Base-by-base conservation (phyloP, 37 sponge, comb jelly and placozoan species). In the Eunapius fragilis region DNA sequence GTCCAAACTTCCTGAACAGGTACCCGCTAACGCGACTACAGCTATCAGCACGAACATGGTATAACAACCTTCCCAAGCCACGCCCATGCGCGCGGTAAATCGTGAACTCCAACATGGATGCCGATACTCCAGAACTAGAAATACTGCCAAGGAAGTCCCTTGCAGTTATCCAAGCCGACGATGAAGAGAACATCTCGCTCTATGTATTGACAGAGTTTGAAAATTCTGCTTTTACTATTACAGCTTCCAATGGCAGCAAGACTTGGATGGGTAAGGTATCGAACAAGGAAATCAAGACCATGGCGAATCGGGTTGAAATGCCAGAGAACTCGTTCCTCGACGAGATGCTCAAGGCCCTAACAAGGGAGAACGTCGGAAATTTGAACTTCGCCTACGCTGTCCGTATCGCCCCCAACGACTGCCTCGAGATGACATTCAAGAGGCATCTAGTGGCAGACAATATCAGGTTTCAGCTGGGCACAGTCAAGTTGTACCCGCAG, bases 341-440 rank as follows among this genome's bases (percentile, higher is more conserved):
- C 0, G 81, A 83, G 32, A 84, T 90, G 2, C 36, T 82, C 37
- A 78, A 50, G 25, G 93, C 93, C 4, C 84, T 93, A 10, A 73
- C 80, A 2, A 68, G 85, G 67, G 75, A 80, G 28, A 31, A 75
- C 6, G 31, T 68, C 24, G 84, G 67, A 2, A n/a, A 24, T 2
- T 22, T 32, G 6, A 67, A 37, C 72, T 93, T 89, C 49, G 69
- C 80, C 0, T 93, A 89, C 41, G 37, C 67, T 4, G 70, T 49
- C 28, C 25, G 34, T 14, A 37, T 12, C n/a, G 19, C 24, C 4
- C 22, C 83, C 4, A 49, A 31, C 31, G 78, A 72, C 25, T 69
- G 77, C 67, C 45, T 89, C 69, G 78, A 84, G 74, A 31, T 93
- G 75, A 49, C 47, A 13, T 93, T 90, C 90, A 93, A 93, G 87